phyloP scores from a whole-genome alignment of 1,140 invertebrate genomes.

The Trichoplusia ni region DNA sequence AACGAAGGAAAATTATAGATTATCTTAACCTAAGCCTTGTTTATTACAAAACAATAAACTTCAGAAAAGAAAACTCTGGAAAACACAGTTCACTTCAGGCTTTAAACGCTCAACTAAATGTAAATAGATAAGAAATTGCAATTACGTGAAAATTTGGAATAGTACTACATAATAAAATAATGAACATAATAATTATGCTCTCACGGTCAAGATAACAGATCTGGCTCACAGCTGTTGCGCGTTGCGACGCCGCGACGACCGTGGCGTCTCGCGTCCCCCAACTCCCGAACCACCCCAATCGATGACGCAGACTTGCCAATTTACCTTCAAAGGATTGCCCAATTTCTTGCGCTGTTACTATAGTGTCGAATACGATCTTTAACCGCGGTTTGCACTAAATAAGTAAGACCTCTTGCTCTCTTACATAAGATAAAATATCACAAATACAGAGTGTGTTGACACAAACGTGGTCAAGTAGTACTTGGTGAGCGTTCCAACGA shows the following conservation, averaged over 20 bases:
- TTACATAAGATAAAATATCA: constrained; percentile 48
- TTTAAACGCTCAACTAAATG: constrained; percentile 12
- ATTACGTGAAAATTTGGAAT: constrained; percentile 11
- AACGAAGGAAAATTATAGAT: not conserved
- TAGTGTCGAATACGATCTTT: too few species aligned
- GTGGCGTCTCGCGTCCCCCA: constrained; percentile 51
- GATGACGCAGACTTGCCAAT: constrained; percentile 50
- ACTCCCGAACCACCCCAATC: constrained; percentile 63
- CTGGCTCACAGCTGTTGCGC: constrained; percentile 69
- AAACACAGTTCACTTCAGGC: not conserved
- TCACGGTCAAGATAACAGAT: constrained; percentile 76
- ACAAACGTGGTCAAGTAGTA: constrained; percentile 29
- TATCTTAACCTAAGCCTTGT: not conserved
- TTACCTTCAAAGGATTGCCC: constrained; percentile 20
- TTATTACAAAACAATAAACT: not conserved
- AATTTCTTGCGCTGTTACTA: not conserved
- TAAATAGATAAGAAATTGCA: constrained; percentile 10
- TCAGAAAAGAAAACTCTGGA: not conserved
- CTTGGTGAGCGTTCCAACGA: constrained; percentile 6
- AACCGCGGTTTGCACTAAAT: too few species aligned
- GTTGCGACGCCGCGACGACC: constrained; percentile 46
- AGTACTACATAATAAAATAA: constrained; percentile 41
- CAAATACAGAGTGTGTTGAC: constrained; percentile 41
- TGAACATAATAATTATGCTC: constrained; percentile 53
- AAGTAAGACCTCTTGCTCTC: constrained; percentile 37